Conservation (phyloP, 2,888 invertebrate species). For the Gandaritis pyraliata region DNA sequence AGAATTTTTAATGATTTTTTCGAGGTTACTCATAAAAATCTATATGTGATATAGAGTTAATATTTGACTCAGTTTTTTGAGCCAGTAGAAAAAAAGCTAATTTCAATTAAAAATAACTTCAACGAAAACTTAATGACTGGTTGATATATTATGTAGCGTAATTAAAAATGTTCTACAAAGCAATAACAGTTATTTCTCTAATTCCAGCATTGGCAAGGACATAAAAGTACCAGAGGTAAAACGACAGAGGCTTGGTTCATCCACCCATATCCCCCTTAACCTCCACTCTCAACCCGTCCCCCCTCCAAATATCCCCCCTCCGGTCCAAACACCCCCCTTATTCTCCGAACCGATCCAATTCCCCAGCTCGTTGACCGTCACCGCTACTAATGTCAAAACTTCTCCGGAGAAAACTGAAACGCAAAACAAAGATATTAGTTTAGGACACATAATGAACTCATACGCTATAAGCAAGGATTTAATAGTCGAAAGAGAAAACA, state of each 20-base stretch:
- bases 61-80: no score
- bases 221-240: conserved; percentile 68
- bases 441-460: conserved; percentile 59
- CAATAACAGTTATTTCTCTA: conserved; percentile 8
- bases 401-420: conserved; percentile 48
- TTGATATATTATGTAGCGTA: no score
- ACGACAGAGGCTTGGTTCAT: conserved; percentile 60
- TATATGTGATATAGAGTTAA: no score
- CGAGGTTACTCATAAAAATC: no score
- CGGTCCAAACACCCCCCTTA: conserved; percentile 32
- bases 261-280: conserved; percentile 47
- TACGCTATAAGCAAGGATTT: conserved; percentile 64
- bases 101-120: no score
- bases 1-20: no score
- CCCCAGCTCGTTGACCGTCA: conserved; percentile 77
- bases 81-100: no score
- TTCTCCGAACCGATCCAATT: conserved; percentile 72
- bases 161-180: neutral
- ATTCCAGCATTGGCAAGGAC: conserved; percentile 75
- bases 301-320: conserved; percentile 18
- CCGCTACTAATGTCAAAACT: conserved; percentile 55
- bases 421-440: conserved; percentile 45
- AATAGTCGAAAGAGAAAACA: conserved; percentile 55
- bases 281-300: neutral
- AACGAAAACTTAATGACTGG: no score